Evolutionary conservation across 1,140 invertebrate genomes (phyloP), one percentile per base, ranked within the genome.

Genomic region (Papilio aristodemus): DNA sequence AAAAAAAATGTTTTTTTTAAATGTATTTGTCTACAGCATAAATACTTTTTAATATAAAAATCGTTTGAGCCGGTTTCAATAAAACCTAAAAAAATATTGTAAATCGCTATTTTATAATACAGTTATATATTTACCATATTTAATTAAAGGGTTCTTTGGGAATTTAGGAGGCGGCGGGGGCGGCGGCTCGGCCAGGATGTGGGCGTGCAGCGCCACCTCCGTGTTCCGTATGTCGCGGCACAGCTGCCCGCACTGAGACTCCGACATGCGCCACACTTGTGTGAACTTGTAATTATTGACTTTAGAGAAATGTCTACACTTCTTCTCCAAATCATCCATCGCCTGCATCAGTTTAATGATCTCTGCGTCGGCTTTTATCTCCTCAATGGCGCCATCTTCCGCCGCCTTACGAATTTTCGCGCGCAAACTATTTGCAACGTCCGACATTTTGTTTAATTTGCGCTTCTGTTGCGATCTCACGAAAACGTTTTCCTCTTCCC

Each of bases 401-500:
- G 87, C 95, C 84, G 84, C 93, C 22, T 92, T 82, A 9, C 92
- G 91, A 50, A 94, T 93, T 84, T 95, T 95, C 7, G 90, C 84
- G 70, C 94, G 94, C 32, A 96, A 84, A 37, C 83, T 83, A 73
- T 94, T 94, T 8, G 95, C 92, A 0, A 93, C 81, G 77, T 97
- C 96, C 38, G 96, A 94, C 66, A 97, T 92, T 79, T 96, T 96
- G 78, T 96, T 96, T 2, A 97, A 93, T 80, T 95, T 94, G 10
- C 96, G 92, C 80, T 97, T 97, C 78, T 97, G 96, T 78, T 97
- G 94, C 64, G 95, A 96, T 80, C 95, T 95, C 0, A 97, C 95
- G 60, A 96, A 95, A 0, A 94, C 92, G 83, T 97, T 97, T 87
- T 97, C 97, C 69, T 97, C 96, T 81, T 98, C 97, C 8, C 96